These are phyloP conservation scores for Spodoptera picta DNA, from an alignment of 2,888 invertebrate genomes.

Conservation along the genomic window DNA sequence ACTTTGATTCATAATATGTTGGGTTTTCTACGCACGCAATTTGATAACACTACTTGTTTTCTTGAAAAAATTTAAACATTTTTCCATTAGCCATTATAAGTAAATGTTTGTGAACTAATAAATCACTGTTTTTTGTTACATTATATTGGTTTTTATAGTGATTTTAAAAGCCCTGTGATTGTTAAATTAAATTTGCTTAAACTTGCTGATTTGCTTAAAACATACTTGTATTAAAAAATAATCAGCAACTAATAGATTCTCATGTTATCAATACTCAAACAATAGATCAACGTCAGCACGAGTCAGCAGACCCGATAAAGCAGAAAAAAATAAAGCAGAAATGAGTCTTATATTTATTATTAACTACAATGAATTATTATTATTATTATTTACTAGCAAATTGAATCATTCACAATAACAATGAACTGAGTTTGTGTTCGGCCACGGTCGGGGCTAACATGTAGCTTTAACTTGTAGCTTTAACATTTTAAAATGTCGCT, in stretches of 20 bases:
- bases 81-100: neutral
- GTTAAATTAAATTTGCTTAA: no score
- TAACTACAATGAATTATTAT: constrained; percentile 6
- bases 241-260: no score
- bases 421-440: neutral
- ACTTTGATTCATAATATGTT: constrained; percentile 2
- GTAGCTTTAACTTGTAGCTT: constrained; percentile 9
- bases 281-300: no score
- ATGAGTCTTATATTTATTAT: constrained; percentile 2
- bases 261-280: no score
- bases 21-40: constrained; percentile 1
- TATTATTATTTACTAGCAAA: constrained; percentile 5
- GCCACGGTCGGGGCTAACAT: constrained; percentile 24
- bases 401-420: constrained; percentile 5
- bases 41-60: no score
- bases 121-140: no score
- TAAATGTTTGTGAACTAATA: neutral
- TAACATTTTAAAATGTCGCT: neutral
- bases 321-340: neutral
- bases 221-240: no score
- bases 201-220: no score
- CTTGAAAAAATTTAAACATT: no score
- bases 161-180: no score
- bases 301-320: neutral
- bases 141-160: no score